Conservation (phyloP, 1,140 invertebrate species). For the Aphaenogaster floridana region DNA sequence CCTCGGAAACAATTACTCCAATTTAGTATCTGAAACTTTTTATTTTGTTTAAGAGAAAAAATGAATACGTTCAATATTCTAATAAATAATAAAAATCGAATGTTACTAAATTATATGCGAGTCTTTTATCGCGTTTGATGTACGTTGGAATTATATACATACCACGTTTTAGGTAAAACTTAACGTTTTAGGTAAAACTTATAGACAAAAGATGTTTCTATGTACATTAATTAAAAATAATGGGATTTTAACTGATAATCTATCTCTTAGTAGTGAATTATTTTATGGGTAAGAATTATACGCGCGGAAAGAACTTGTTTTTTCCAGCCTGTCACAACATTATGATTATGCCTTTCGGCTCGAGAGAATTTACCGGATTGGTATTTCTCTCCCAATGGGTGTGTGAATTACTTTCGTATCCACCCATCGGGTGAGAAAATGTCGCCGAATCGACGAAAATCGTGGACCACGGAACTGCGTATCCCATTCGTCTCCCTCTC, state of each 20-base stretch:
- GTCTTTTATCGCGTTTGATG: not conserved
- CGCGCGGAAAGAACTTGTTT: not conserved
- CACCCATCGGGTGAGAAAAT: conserved; percentile 66
- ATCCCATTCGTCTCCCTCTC: conserved; percentile 31
- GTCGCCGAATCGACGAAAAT: conserved; percentile 72
- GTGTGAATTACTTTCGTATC: conserved; percentile 63
- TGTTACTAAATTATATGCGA: not conserved
- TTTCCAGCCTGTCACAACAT: not conserved
- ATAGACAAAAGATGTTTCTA: not conserved
- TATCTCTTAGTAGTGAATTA: not conserved
- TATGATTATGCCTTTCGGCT: conserved; percentile 53
- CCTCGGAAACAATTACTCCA: not conserved
- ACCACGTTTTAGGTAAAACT: not conserved
- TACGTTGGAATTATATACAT: not conserved
- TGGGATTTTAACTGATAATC: not conserved
- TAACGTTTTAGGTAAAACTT: not conserved
- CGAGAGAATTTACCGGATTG: not conserved
- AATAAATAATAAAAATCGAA: not conserved
- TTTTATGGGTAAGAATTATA: not conserved
- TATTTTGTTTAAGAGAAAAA: not conserved
- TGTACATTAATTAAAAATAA: not conserved
- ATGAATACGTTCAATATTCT: not conserved
- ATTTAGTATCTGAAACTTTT: not conserved
- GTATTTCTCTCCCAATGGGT: conserved; percentile 47
- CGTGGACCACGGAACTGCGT: conserved; percentile 31